These are phyloP conservation scores for Girardinichthys multiradiatus DNA, from an alignment of 2,113 vertebrate species.

Conservation along the genomic window DNA sequence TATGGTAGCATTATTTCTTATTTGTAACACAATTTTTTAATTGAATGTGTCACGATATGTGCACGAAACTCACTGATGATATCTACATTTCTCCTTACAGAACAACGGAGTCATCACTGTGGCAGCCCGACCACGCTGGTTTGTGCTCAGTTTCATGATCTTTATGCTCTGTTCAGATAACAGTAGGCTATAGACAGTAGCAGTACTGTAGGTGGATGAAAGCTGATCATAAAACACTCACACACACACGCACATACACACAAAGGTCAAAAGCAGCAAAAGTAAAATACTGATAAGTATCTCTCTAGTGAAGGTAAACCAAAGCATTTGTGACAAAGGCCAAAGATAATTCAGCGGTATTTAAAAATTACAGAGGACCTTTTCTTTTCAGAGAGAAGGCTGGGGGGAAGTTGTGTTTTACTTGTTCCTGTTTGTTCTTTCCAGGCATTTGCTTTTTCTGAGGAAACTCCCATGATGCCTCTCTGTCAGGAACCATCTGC, in stretches of 20 bases:
- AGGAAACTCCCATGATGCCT: slow-evolving; percentile 43
- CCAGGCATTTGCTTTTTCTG: slow-evolving; percentile 37
- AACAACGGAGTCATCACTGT: slow-evolving; percentile 28
- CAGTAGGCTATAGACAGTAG: not conserved
- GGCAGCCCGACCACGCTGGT: slow-evolving; percentile 52
- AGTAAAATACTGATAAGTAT: not conserved
- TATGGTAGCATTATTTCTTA: not conserved
- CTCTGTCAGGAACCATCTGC: slow-evolving; percentile 15
- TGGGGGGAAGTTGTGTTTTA: not conserved
- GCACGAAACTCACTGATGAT: slow-evolving; percentile 50
- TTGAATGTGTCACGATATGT: not conserved
- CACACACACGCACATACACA: not conserved
- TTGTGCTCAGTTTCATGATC: slow-evolving; percentile 37
- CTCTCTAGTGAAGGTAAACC: not conserved
- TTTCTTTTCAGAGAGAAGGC: not conserved
- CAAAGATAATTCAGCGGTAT: not conserved
- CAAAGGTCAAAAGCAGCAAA: not conserved
- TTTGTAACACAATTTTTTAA: not conserved
- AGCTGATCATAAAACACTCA: not conserved
- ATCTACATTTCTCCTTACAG: slow-evolving; percentile 66
- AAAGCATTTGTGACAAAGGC: not conserved
- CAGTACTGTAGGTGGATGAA: slow-evolving; percentile 12
- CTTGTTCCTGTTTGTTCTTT: not conserved
- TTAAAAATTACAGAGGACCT: slow-evolving; percentile 1
- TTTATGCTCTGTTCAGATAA: slow-evolving; percentile 16